phyloP scores from a whole-genome alignment of 2,888 invertebrate genomes.

The Magallana nippona region DNA sequence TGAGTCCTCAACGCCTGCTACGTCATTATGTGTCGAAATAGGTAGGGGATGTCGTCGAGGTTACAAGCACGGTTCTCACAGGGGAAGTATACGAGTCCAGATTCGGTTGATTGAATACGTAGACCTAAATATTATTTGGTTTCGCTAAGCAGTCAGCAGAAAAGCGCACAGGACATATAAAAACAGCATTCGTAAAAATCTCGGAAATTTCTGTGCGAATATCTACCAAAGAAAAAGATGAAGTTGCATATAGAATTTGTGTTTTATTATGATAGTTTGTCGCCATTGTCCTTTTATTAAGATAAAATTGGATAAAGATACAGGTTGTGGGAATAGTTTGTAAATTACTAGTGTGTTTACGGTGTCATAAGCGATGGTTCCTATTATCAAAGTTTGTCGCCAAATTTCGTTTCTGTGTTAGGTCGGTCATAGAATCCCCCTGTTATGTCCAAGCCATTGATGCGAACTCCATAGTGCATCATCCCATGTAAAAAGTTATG shows the following conservation, averaged over 20 bases:
- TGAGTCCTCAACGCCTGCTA: background rate
- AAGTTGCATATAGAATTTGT: background rate
- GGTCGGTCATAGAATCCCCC: background rate
- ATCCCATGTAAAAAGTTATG: background rate
- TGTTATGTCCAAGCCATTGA: background rate
- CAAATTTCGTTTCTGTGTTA: background rate
- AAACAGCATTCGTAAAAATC: background rate
- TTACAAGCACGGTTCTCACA: background rate
- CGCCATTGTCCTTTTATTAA: background rate
- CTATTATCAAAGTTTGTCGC: background rate
- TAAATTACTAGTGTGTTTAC: background rate
- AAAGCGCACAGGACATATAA: background rate
- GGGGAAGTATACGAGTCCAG: background rate
- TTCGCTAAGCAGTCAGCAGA: background rate
- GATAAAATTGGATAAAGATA: background rate
- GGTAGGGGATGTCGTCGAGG: background rate
- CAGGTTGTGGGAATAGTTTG: background rate
- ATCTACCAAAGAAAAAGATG: background rate
- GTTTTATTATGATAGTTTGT: background rate
- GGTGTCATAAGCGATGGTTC: background rate
- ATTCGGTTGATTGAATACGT: constrained; percentile 1
- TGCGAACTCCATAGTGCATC: background rate
- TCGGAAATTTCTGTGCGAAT: background rate
- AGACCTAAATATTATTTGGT: background rate
- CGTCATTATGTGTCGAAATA: background rate